These are phyloP conservation scores for Poecile atricapillus DNA, from an alignment of 2,113 vertebrate genomes.

Conservation along the genomic window DNA sequence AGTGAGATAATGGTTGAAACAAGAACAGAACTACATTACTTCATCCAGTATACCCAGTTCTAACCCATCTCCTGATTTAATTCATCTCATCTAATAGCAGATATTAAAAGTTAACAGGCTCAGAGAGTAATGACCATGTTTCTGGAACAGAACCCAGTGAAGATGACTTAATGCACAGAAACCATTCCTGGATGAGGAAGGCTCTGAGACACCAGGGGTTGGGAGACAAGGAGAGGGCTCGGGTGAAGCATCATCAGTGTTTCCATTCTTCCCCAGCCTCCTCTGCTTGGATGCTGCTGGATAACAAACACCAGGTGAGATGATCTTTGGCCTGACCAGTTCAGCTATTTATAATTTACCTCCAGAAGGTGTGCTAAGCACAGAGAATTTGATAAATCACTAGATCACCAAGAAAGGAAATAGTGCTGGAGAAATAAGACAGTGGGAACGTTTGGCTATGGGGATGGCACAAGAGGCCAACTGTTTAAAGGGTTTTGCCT, in stretches of 20 bases:
- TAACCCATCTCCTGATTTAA: neutral
- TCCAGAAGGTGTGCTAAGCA: neutral
- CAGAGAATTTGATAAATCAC: neutral
- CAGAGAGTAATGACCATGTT: neutral
- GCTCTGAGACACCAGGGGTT: neutral
- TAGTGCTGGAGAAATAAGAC: neutral
- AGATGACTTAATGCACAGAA: neutral
- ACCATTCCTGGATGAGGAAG: neutral
- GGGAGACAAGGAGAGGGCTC: neutral
- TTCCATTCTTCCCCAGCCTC: neutral
- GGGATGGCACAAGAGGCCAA: neutral
- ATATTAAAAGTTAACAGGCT: neutral
- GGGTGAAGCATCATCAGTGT: neutral
- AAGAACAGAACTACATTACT: neutral
- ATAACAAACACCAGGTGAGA: neutral
- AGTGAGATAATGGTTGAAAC: conserved; percentile 7
- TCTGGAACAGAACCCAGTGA: neutral
- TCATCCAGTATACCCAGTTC: neutral
- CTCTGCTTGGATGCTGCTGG: neutral
- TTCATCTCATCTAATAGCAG: neutral
- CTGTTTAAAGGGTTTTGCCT: neutral
- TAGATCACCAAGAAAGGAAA: neutral
- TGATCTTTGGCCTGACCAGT: neutral
- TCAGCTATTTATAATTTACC: neutral
- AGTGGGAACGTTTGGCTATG: neutral